phyloP scores from a whole-genome alignment of 2,888 invertebrate genomes.

The Nymphalis c-album region DNA sequence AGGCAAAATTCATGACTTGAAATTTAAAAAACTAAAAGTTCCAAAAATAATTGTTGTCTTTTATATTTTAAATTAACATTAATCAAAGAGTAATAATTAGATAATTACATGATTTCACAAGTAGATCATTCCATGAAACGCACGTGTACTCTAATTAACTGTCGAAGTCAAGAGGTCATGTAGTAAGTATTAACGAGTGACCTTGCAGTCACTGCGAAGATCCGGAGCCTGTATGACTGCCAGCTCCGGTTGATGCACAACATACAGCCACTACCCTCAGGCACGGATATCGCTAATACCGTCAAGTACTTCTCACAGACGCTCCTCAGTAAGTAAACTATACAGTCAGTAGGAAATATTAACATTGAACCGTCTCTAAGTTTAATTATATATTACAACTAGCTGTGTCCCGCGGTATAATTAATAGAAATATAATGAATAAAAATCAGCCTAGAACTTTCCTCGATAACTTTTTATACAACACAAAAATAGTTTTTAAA shows the following conservation, averaged over 20 bases:
- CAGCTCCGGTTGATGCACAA: constrained; percentile 95
- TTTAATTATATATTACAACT: not conserved
- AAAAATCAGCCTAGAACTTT: too few relatives aligned
- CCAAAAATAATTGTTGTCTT: too few relatives aligned
- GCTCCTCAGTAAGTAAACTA: constrained; percentile 89
- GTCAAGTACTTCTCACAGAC: constrained; percentile 99
- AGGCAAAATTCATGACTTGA: too few relatives aligned
- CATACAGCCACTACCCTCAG: constrained; percentile 94
- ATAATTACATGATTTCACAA: too few relatives aligned
- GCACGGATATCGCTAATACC: constrained; percentile 97
- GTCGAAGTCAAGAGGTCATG: not conserved
- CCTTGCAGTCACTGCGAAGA: constrained; percentile 95
- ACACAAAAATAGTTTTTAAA: too few relatives aligned
- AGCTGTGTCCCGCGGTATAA: too few relatives aligned
- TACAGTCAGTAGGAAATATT: not conserved
- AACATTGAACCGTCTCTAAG: not conserved
- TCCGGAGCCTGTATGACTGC: constrained; percentile 97
- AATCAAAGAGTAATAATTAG: too few relatives aligned
- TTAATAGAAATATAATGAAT: too few relatives aligned
- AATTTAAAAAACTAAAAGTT: too few relatives aligned
- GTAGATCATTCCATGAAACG: too few relatives aligned
- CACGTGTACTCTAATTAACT: not conserved
- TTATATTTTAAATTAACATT: too few relatives aligned
- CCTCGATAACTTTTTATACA: too few relatives aligned
- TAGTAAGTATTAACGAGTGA: constrained; percentile 17